Percentiles rank a stretch among this genome's conserved stretches.
Conservation (phyloP, 1,140 invertebrate genomes). For the Cephus cinctus region DNA sequence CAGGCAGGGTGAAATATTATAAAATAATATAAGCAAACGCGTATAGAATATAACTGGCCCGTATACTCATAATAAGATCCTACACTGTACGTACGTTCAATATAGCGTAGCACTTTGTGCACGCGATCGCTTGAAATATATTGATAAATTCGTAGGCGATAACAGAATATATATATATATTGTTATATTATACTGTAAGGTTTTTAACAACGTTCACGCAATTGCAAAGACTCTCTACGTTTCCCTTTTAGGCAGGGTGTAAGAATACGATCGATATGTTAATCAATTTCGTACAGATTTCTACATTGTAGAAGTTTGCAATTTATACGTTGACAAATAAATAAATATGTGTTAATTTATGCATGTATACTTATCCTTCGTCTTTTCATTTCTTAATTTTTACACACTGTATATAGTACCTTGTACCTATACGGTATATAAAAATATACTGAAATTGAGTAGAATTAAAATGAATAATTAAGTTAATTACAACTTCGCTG, state of each 20-base stretch:
- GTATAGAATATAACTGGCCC: slow-evolving; percentile 31
- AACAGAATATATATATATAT: neutral
- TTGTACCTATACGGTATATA: too few species aligned
- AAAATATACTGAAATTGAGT: too few species aligned
- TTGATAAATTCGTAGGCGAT: slow-evolving; percentile 9
- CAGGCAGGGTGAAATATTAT: slow-evolving; percentile 34
- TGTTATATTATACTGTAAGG: slow-evolving; percentile 4
- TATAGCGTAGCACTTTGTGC: neutral
- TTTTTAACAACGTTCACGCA: slow-evolving; percentile 19
- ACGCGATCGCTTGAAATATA: slow-evolving; percentile 17
- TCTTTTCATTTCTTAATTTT: too few species aligned
- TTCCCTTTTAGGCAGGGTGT: slow-evolving; percentile 42
- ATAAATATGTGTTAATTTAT: too few species aligned
- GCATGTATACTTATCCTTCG: too few species aligned
- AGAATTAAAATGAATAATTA: too few species aligned
- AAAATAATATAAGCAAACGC: slow-evolving; percentile 22
- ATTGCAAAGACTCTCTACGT: slow-evolving; percentile 43
- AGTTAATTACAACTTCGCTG: too few species aligned
- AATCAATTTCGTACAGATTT: slow-evolving; percentile 31
- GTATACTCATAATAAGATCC: slow-evolving; percentile 17
- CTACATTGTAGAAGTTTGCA: slow-evolving; percentile 43
- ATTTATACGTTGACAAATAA: slow-evolving; percentile 29
- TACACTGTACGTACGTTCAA: too few species aligned
- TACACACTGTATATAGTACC: too few species aligned
- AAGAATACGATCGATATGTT: slow-evolving; percentile 20